phyloP scores from a whole-genome alignment of 1,140 invertebrate genomes.

The Drosophila orena region DNA sequence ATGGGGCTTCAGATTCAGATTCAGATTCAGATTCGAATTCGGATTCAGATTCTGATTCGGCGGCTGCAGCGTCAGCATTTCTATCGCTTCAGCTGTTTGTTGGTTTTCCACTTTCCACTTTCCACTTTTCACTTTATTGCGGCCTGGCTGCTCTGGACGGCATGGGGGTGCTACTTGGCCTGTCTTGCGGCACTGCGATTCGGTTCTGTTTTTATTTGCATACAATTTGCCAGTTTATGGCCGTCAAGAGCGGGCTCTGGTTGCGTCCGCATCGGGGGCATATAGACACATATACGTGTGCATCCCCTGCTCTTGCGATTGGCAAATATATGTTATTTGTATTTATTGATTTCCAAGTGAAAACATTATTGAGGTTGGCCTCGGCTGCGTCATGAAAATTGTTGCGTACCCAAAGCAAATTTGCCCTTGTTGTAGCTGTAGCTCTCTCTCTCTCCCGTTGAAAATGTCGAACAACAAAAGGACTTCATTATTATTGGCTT shows the following conservation, averaged over 20 bases:
- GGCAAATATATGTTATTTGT: conserved; percentile 75
- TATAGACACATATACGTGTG: background rate
- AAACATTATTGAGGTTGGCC: conserved; percentile 80
- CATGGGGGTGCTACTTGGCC: conserved; percentile 6
- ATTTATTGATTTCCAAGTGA: conserved; percentile 82
- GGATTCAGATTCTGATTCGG: conserved; percentile 17
- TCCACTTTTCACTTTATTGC: conserved; percentile 9
- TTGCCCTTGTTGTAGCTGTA: conserved; percentile 18
- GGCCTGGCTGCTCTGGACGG: background rate
- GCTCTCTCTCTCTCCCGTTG: conserved; percentile 22
- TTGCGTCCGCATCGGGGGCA: conserved; percentile 1
- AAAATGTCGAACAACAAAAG: conserved; percentile 77
- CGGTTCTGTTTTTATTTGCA: conserved; percentile 69
- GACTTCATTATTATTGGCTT: conserved; percentile 82
- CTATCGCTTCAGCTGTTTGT: conserved; percentile 44
- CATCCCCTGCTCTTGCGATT: background rate
- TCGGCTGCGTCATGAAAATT: conserved; percentile 23
- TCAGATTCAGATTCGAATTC: conserved; percentile 29
- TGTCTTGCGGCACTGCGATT: conserved; percentile 62
- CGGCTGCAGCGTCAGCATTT: conserved; percentile 65
- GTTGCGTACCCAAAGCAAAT: conserved; percentile 67
- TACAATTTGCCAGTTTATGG: conserved; percentile 79
- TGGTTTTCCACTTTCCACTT: conserved; percentile 21
- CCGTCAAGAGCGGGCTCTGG: conserved; percentile 50
- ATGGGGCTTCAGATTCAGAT: conserved; percentile 31